Evolutionary conservation across 2,113 vertebrate species (phyloP), one percentile per base, ranked within the genome.

Genomic region (Dicentrarchus labrax): DNA sequence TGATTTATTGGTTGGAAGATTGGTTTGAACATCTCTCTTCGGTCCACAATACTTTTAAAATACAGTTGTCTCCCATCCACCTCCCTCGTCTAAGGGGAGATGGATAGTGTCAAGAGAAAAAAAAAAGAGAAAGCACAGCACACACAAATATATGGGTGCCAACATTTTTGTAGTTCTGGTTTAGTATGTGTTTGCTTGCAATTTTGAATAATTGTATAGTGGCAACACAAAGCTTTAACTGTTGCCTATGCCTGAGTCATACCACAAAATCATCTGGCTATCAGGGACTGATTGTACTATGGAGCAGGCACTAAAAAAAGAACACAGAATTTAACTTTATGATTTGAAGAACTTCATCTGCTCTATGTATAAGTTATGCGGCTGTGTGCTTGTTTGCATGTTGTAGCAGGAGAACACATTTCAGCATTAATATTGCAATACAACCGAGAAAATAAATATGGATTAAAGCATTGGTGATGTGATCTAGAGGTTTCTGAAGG

Each of bases 1-100:
- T 72, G 76, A 88, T 83, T 72, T 61, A 81, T 88, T 78, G 76
- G 64, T 62, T 78, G 64, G 57, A 41, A 78, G 30, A 84, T 84
- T 66, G 69, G 41, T 72, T 88, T 56, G 19, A 86, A 70, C 72
- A 83, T 78, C 69, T 84, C n/a, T 61, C 64, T 66, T 69, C 56
- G 65, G 48, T 72, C 45, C 36, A 74, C 74, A 65, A 48, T 60
- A 65, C 59, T 64, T 83, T 80, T 56, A 69, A 69, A 75, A 71
- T 64, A 62, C 62, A 65, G 30, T 60, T 72, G 83, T 85, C 82
- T 81, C 57, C 11, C 45, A 50, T 24, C 60, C 54, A 64, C 41
- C 36, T 41, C 57, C 17, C 19, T 64, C 60, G 66, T 78, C 12
- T 48, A 30, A 4, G 16, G 38, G 0, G 43, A 80, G 38, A 22